phyloP scores from a whole-genome alignment of 2,797 vertebrate genomes.

The Microctenopoma steveboyesi region DNA sequence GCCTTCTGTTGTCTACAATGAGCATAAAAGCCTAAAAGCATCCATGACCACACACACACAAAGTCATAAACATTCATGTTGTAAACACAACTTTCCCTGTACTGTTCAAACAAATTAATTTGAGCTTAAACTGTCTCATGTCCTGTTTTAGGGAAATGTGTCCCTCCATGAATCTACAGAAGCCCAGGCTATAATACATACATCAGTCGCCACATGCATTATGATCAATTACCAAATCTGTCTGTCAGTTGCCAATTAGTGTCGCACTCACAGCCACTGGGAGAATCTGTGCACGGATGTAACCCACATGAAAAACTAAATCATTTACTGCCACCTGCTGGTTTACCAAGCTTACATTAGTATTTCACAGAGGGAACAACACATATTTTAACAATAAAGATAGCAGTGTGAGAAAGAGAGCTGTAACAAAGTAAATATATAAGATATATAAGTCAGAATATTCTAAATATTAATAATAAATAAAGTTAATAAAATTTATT shows the following conservation, averaged over 20 bases:
- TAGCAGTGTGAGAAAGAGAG: too few species aligned
- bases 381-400: neutral
- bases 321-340: slow-evolving; percentile 84
- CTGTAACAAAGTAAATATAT: too few species aligned
- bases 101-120: slow-evolving; percentile 17
- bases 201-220: slow-evolving; percentile 44
- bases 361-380: slow-evolving; percentile 6
- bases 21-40: slow-evolving; percentile 48
- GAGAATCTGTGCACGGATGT: slow-evolving; percentile 16
- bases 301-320: slow-evolving; percentile 43
- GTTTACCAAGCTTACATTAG: slow-evolving; percentile 21
- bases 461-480: too few species aligned
- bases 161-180: slow-evolving; percentile 16
- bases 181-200: slow-evolving; percentile 30
- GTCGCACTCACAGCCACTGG: slow-evolving; percentile 26
- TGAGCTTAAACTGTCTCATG: neutral
- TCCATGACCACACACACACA: slow-evolving; percentile 54
- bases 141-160: slow-evolving; percentile 21
- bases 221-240: slow-evolving; percentile 58
- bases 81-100: slow-evolving; percentile 27
- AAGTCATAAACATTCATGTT: slow-evolving; percentile 28
- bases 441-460: too few species aligned
- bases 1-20: slow-evolving; percentile 51
- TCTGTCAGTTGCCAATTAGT: slow-evolving; percentile 53
- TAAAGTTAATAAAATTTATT: too few species aligned